Conservation (phyloP, 2,888 invertebrate species). For the Pseudolycoriella hygida region DNA sequence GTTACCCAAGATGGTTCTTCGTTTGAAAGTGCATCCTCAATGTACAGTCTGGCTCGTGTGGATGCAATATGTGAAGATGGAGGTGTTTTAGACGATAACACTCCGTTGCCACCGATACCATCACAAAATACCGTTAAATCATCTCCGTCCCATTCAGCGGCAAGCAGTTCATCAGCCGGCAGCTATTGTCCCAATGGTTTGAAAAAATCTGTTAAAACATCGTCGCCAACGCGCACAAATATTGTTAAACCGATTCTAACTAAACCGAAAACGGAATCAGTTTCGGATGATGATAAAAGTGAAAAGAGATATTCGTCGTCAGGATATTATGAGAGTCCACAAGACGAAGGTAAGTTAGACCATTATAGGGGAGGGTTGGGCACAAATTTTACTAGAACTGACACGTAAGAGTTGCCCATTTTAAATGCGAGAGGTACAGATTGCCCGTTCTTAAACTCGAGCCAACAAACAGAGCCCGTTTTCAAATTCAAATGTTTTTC, state of each 20-base stretch:
- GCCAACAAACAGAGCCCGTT: too few relatives aligned
- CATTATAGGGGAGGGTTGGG: too few relatives aligned
- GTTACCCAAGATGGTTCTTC: slow-evolving; percentile 61
- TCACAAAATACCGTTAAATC: slow-evolving; percentile 12
- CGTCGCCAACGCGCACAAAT: slow-evolving; percentile 20
- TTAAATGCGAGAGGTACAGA: too few relatives aligned
- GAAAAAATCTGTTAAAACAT: slow-evolving; percentile 6
- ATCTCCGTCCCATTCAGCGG: slow-evolving; percentile 36
- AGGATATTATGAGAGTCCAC: slow-evolving; percentile 56
- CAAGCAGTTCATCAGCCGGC: slow-evolving; percentile 35
- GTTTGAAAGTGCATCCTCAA: slow-evolving; percentile 72
- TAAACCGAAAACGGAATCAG: slow-evolving; percentile 33
- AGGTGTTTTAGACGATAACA: slow-evolving; percentile 25
- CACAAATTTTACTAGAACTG: too few relatives aligned
- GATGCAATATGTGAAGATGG: slow-evolving; percentile 45
- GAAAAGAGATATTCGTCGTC: slow-evolving; percentile 50
- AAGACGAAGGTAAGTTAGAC: slow-evolving; percentile 40
- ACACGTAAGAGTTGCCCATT: too few relatives aligned
- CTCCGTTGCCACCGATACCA: slow-evolving; percentile 5
- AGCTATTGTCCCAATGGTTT: slow-evolving; percentile 24
- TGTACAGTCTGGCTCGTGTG: slow-evolving; percentile 58
- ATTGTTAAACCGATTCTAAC: slow-evolving; percentile 18
- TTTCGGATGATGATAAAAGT: slow-evolving; percentile 51
- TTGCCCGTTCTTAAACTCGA: too few relatives aligned
- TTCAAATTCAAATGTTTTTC: too few relatives aligned